Percentiles rank a stretch among this genome's conserved stretches.
phyloP scores from a whole-genome alignment of 1,140 invertebrate genomes.

The Leguminivora glycinivorella region DNA sequence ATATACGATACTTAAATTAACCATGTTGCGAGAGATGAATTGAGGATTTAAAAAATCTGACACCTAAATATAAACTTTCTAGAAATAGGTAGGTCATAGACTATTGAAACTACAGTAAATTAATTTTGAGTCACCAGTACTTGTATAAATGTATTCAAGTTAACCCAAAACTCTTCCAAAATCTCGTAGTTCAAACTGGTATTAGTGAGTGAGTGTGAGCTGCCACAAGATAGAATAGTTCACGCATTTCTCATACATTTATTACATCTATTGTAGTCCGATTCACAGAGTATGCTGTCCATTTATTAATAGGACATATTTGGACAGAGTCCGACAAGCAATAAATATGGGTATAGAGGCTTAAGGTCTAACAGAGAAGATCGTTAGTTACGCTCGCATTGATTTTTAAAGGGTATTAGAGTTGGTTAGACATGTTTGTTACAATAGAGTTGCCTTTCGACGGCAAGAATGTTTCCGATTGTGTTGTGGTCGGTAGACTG shows the following conservation, averaged over 20 bases:
- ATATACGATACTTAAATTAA: no score
- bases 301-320: slow-evolving; percentile 73
- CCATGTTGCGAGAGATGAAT: no score
- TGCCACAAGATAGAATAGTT: slow-evolving; percentile 46
- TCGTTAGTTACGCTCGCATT: slow-evolving; percentile 44
- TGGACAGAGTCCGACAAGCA: slow-evolving; percentile 58
- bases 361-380: slow-evolving; percentile 36
- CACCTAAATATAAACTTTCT: no score
- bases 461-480: background rate
- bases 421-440: slow-evolving; percentile 25
- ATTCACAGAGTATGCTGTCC: slow-evolving; percentile 41
- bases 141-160: background rate
- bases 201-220: no score
- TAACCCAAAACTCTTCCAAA: background rate
- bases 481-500: background rate
- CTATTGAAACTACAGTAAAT: no score
- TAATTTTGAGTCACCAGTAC: slow-evolving; percentile 43
- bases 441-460: slow-evolving; percentile 13
- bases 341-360: slow-evolving; percentile 62
- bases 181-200: background rate
- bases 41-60: no score
- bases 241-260: slow-evolving; percentile 52
- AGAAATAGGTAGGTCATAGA: no score
- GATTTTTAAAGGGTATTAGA: slow-evolving; percentile 21
- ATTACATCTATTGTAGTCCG: slow-evolving; percentile 52